Base-by-base conservation (phyloP, 2,113 vertebrate species). In the Megalops atlanticus region DNA sequence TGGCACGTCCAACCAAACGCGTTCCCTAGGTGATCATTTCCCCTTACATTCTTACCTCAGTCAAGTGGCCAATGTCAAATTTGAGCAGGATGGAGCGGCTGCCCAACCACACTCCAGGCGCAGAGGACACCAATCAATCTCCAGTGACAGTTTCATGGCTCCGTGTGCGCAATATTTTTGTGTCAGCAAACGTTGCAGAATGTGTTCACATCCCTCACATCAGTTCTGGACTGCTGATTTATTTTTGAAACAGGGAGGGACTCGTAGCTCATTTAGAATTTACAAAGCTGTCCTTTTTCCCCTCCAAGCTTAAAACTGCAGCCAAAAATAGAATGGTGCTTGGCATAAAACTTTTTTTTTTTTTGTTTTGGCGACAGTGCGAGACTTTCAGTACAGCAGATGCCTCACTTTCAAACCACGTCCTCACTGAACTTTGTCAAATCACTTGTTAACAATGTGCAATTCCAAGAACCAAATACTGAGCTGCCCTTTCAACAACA, bases 151-250 rank as follows among this genome's bases (percentile, higher is more conserved):
- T 39, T 49, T 81, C 39, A 76, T 45, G 21, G 78, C 52, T 74
- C 18, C 74, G 40, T 83, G 33, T n/a, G 78, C 36, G 71, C 72
- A 45, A 73, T 76, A 38, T 14, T 70, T 75, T 78, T 39, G 73
- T 54, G 39, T 73, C 72, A 12, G 38, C 24, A 39, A 73, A 40
- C 49, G 74, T 76, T 69, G 47, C 81, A 27, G 21, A 74, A 78
- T 41, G 77, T 43, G 35, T 36, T 69, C 36, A 4, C 10, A 11
- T 71, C 27, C 3, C 69, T 18, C 35, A 4, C 16, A 71, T 71
- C 69, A 36, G 36, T n/a, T 71, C 15, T 64, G 58, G 31, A 31
- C 31, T 33, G 36, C 16, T 38, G 36, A 10, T 4, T 11, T 71
- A 71, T 38, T 71, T 71, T 71, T 71, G 36, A 4, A 71, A 15